A percentile compares a stretch with the other conserved stretches of the same genome.
Conservation (phyloP, 2,797 vertebrate genomes). For the Peromyscus eremicus region DNA sequence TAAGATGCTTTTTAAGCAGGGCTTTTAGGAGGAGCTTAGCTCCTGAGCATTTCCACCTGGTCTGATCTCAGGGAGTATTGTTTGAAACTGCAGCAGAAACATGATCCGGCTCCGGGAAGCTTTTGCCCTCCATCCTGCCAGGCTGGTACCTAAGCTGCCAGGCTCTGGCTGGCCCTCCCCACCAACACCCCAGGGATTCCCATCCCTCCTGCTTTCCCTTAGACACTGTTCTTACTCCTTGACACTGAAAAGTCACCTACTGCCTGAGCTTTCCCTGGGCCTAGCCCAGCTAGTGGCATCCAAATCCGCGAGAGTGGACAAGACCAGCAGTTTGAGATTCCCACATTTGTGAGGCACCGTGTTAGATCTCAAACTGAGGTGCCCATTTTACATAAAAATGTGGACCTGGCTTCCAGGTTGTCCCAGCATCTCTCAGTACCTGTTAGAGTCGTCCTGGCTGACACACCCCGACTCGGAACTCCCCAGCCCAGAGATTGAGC, state of each 20-base stretch:
- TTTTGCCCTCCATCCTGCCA: too few relatives aligned
- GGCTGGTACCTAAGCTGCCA: neutral
- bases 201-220: neutral
- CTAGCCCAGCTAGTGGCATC: neutral
- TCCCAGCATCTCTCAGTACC: neutral
- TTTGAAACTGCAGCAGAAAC: neutral
- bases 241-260: neutral
- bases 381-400: neutral
- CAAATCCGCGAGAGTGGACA: neutral
- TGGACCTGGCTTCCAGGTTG: neutral
- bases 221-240: neutral
- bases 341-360: neutral
- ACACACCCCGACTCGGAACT: neutral
- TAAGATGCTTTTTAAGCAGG: neutral
- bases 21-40: neutral
- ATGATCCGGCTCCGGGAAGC: neutral
- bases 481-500: neutral
- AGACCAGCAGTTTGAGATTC: neutral
- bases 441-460: neutral
- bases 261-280: too few relatives aligned
- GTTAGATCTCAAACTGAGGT: neutral
- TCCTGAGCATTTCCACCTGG: neutral
- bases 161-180: neutral
- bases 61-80: constrained; percentile 14
- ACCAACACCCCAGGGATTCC: neutral